phyloP scores from a whole-genome alignment of 2,888 invertebrate genomes.

The Acanthosepion esculentum region DNA sequence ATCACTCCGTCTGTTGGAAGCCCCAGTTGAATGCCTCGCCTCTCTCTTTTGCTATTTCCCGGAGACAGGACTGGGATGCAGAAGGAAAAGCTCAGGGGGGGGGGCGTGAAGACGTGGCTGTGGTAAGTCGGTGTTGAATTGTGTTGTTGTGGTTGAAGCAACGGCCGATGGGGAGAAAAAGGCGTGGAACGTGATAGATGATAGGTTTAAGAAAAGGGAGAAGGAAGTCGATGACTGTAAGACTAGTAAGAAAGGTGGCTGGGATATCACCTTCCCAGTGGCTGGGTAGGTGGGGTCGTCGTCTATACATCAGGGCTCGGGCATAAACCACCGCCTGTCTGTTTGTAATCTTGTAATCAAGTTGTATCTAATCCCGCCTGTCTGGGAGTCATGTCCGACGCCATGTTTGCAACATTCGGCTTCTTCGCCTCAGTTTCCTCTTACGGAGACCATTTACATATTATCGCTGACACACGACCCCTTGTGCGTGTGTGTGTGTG shows the following conservation, averaged over 20 bases:
- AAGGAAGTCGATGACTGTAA: neutral
- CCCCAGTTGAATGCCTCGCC: neutral
- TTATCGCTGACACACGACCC: neutral
- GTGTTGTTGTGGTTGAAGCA: conserved; percentile 33
- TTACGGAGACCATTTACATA: conserved; percentile 1
- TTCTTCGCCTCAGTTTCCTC: neutral
- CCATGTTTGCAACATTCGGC: neutral
- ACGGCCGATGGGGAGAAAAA: neutral
- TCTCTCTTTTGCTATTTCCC: neutral
- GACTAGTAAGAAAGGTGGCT: neutral
- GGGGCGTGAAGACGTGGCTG: neutral
- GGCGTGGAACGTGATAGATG: conserved; percentile 33
- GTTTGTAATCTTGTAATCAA: conserved; percentile 33
- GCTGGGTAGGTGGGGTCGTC: neutral
- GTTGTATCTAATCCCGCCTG: conserved; percentile 33
- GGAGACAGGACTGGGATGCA: neutral
- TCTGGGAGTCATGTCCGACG: conserved; percentile 12
- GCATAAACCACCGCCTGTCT: conserved; percentile 33
- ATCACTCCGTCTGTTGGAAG: neutral
- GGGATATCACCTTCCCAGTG: neutral
- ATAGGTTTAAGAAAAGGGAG: neutral
- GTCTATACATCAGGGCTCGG: neutral
- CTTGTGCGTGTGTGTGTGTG: no score
- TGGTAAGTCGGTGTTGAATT: conserved; percentile 33
- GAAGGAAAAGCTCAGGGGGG: neutral